Base-by-base conservation (phyloP, 2,888 invertebrate genomes). In the Ferdinandea cuprea region DNA sequence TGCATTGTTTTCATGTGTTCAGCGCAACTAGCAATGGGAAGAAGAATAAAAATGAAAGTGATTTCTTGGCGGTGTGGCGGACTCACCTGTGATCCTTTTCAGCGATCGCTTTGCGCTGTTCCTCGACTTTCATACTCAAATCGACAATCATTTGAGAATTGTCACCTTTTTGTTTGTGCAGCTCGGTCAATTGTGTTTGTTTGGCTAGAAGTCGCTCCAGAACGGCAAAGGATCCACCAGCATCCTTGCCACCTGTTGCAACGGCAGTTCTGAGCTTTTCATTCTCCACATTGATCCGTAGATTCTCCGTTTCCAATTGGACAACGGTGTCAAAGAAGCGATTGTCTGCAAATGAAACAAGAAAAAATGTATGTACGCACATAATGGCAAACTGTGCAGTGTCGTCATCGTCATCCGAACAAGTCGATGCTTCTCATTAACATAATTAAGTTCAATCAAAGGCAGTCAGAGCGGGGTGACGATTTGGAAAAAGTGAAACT, bases 91-190 rank as follows among this genome's bases (percentile, higher is more conserved):
- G 89, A 90, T 97, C 96, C 91, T 95, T 96, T 48, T 92, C 91
- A 61, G 93, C 92, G 76, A 97, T 89, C 85, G 94, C 92, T 88
- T 95, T 96, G 86, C 96, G 96, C 88, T 96, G 94, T 86, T 97
- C 97, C 89, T 97, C 96, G 44, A 98, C 92, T 91, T 94, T 94
- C 85, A 94, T 93, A 91, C 96, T 98, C 37, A 98, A 92, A 90
- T 96, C 97, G 81, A 98, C 96, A 85, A 98, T 96, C 92, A 97
- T 95, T 89, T 98, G 98, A 2, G 98, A 93, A 92, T 97, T 97
- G 92, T 98, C 98, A 48, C 98, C 97, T 90, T 96, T 95, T 71
- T 96, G 93, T 87, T 96, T 93, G 88, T 98, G 98, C 71, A 98
- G 91, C 71, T 96, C 97, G 0, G 98, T 97, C 35, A 99, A 91